These are phyloP conservation scores for Drosophila rufa DNA, from an alignment of 1,140 invertebrate genomes.

Conservation along the genomic window DNA sequence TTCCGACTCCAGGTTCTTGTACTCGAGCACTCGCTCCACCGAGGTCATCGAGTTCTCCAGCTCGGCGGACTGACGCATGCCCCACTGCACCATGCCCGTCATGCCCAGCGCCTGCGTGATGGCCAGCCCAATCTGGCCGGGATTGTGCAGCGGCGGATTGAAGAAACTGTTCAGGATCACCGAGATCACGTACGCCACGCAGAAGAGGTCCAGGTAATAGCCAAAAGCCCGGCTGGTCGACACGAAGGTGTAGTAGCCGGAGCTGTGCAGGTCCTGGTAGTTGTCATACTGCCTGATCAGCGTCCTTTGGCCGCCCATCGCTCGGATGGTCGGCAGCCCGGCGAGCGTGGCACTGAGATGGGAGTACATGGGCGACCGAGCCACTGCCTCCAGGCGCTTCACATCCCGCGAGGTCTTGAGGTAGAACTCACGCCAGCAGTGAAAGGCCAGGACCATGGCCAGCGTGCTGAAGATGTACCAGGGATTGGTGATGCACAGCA, in stretches of 20 bases:
- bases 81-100: slow-evolving; percentile 89
- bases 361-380: slow-evolving; percentile 92
- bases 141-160: slow-evolving; percentile 85
- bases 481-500: slow-evolving; percentile 91
- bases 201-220: slow-evolving; percentile 90
- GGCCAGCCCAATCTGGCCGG: slow-evolving; percentile 91
- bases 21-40: slow-evolving; percentile 93
- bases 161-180: slow-evolving; percentile 88
- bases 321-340: slow-evolving; percentile 91
- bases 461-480: slow-evolving; percentile 91
- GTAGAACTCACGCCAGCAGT: slow-evolving; percentile 91
- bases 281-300: slow-evolving; percentile 89
- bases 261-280: slow-evolving; percentile 89
- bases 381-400: slow-evolving; percentile 94
- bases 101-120: slow-evolving; percentile 93
- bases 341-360: slow-evolving; percentile 90
- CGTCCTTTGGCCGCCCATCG: slow-evolving; percentile 87
- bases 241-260: slow-evolving; percentile 91
- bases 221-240: slow-evolving; percentile 93
- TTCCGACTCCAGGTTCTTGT: slow-evolving; percentile 90
- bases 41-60: slow-evolving; percentile 91
- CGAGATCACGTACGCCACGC: slow-evolving; percentile 89
- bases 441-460: slow-evolving; percentile 90
- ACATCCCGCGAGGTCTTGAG: slow-evolving; percentile 92
- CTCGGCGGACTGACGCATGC: slow-evolving; percentile 88